Percentiles rank a stretch among this genome's conserved stretches.
These are phyloP conservation scores for Telmatherina bonti DNA, from an alignment of 2,797 vertebrate genomes.

Conservation along the genomic window DNA sequence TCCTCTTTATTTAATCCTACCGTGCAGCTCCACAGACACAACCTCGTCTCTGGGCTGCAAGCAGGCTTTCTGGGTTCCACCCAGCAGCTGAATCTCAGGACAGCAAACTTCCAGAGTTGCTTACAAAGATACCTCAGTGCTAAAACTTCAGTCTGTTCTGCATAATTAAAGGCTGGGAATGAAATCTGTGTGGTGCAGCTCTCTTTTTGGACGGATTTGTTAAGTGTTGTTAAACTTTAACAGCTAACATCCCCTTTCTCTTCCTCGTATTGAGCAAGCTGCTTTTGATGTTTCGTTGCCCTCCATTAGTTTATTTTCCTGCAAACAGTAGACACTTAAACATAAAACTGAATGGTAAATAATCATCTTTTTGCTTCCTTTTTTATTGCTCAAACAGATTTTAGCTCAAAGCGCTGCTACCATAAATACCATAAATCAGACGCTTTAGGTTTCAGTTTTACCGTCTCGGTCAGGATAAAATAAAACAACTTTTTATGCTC, in stretches of 20 bases:
- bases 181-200: background rate
- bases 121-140: background rate
- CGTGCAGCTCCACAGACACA: background rate
- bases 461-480: background rate
- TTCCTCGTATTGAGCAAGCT: background rate
- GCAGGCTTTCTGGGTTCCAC: background rate
- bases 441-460: background rate
- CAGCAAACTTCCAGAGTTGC: background rate
- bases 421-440: too few relatives aligned
- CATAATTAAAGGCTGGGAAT: background rate
- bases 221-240: background rate
- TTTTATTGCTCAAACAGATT: background rate
- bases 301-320: background rate
- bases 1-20: background rate
- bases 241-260: background rate
- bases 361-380: background rate
- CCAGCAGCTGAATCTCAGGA: background rate
- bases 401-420: too few relatives aligned
- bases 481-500: background rate
- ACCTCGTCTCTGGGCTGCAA: background rate
- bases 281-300: background rate
- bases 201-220: background rate
- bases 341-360: background rate
- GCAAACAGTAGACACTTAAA: background rate
- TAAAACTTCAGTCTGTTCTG: background rate